phyloP scores from a whole-genome alignment of 2,888 invertebrate species.

The Tetrapedia diversipes region DNA sequence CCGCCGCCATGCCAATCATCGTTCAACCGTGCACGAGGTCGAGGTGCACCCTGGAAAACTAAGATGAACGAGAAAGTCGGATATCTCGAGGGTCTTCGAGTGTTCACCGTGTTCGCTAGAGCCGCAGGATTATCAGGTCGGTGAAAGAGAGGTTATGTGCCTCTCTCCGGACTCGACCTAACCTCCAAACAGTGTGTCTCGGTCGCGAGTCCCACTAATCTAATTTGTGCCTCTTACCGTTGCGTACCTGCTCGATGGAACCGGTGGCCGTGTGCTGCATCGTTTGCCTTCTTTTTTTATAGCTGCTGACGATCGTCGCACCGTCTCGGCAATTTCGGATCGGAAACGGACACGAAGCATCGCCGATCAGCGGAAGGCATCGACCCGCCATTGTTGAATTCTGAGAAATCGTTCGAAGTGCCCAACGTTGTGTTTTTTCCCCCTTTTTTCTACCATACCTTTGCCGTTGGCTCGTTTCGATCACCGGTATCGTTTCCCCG shows the following conservation, averaged over 20 bases:
- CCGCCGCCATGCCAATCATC: conserved; percentile 39
- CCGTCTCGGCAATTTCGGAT: conserved; percentile 2
- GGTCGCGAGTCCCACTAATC: conserved; percentile 68
- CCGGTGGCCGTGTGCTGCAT: conserved; percentile 11
- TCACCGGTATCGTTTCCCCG: conserved; percentile 1
- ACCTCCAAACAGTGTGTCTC: conserved; percentile 60
- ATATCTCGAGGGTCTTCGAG: background rate
- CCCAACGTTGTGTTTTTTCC: background rate
- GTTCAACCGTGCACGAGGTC: conserved; percentile 9
- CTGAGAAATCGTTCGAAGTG: background rate
- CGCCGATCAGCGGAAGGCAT: background rate
- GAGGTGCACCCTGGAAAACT: conserved; percentile 1
- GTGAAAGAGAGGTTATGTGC: conserved; percentile 53
- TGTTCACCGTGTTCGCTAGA: background rate
- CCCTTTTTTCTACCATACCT: too few relatives aligned
- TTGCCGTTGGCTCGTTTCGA: background rate
- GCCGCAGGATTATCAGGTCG: conserved; percentile 15
- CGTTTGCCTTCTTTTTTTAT: conserved; percentile 1
- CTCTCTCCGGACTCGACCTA: conserved; percentile 52
- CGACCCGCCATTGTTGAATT: conserved; percentile 28
- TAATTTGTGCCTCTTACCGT: conserved; percentile 56
- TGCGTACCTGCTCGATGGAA: conserved; percentile 41
- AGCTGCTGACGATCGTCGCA: background rate
- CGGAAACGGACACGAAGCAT: background rate
- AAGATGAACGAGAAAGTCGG: conserved; percentile 3